Evolutionary conservation across 2,113 vertebrate genomes (phyloP), one percentile per base, ranked within the genome.

Genomic region (Aramus guarauna): DNA sequence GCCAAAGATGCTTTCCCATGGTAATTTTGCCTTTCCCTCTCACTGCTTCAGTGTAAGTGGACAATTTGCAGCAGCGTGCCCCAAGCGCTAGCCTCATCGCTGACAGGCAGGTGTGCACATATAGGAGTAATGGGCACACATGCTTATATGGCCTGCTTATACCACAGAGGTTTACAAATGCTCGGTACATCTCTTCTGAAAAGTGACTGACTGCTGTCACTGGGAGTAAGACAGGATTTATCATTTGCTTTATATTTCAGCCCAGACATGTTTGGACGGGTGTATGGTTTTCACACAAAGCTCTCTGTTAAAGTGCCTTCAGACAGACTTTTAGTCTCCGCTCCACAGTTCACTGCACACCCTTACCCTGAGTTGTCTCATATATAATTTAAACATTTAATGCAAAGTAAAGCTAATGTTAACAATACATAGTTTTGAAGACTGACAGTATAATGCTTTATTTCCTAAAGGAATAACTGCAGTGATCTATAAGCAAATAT

Each of bases 381-480:
- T 90, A 22, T 9, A 95, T 97, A 90, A 97, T 97, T 94, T 81
- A 96, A 90, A 92, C 63, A 56, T 94, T 96, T 92, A 97, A 88
- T 85, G 90, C 88, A 94, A 85, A 87, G 58, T 67, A 96, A 96
- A 96, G 91, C 88, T 95, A 62, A 95, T 60, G 78, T 95, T 87
- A 73, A 93, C 83, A 96, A 90, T 73, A 59, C 59, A 17, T 81
- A 67, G 45, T 82, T 95, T 72, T 47, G 77, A 97, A 94, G 87
- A 71, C 74, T 88, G 90, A 85, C 52, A 73, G 39, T 59, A 63
- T 92, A 94, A 95, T 74, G 74, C 63, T 85, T 90, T 73, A 80
- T 96, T 96, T 97, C 82, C 94, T 93, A 79, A 63, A 94, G 96
- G 92, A 97, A 90, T 93, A 80, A 78, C 77, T 55, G 56, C 84